Evolutionary conservation across 2,113 vertebrate genomes (phyloP).

Genomic region (Gambusia affinis): DNA sequence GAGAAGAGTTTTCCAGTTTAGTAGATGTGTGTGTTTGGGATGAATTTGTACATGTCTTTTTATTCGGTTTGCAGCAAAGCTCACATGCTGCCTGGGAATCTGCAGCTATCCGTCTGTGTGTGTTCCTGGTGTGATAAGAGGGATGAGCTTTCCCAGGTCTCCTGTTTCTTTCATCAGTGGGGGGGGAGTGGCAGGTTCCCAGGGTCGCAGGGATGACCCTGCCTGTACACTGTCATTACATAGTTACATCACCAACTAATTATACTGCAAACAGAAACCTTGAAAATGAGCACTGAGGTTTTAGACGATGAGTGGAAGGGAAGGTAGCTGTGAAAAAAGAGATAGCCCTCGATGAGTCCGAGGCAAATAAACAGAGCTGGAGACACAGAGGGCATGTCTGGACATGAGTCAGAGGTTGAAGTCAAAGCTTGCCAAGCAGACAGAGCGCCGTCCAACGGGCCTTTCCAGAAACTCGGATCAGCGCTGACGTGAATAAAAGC

Average conservation of each 20-base stretch:
- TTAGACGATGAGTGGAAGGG: conserved; percentile 31
- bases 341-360: conserved; percentile 34
- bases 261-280: conserved; percentile 33
- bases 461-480: conserved; percentile 60
- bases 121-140: conserved; percentile 70
- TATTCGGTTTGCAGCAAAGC: conserved; percentile 3
- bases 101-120: conserved; percentile 29
- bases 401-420: conserved; percentile 68
- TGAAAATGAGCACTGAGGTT: conserved; percentile 35
- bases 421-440: conserved; percentile 53
- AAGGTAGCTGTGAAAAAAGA: conserved; percentile 35
- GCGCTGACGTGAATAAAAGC: conserved; percentile 52
- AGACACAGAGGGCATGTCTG: conserved; percentile 61
- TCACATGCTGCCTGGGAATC: conserved; percentile 25
- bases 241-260: conserved; percentile 71
- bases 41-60: conserved; percentile 32
- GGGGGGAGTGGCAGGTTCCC: conserved; percentile 73
- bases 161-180: conserved; percentile 74
- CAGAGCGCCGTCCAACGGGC: conserved; percentile 32
- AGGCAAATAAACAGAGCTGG: conserved; percentile 33
- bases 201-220: conserved; percentile 70
- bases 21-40: conserved; percentile 22
- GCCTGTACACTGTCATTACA: conserved; percentile 71
- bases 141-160: conserved; percentile 76
- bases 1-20: conserved; percentile 1